Evolutionary conservation across 2,888 invertebrate genomes (phyloP).

Genomic region (Megaustenia siamemsis): DNA sequence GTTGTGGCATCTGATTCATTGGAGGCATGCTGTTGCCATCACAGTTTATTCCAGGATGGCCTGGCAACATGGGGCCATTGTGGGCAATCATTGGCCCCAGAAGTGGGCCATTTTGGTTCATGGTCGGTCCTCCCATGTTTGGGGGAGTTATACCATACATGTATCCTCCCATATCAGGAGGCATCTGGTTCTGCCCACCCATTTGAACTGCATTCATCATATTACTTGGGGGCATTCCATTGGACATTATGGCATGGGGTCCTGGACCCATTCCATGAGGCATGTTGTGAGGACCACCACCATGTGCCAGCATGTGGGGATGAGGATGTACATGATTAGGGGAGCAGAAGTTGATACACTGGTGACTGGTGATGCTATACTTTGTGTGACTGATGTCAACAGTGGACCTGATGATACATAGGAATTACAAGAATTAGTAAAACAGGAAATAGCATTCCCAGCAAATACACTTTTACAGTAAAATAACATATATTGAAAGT

Average conservation of each 20-base stretch:
- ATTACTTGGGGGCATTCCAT: conserved; percentile 55
- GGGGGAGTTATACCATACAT: conserved; percentile 39
- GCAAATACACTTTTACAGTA: too few species aligned
- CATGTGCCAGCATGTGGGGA: conserved; percentile 48
- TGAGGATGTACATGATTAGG: conserved; percentile 56
- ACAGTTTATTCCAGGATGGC: conserved; percentile 39
- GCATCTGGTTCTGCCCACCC: conserved; percentile 55
- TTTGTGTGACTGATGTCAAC: conserved; percentile 72
- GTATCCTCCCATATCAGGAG: conserved; percentile 37
- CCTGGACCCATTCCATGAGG: conserved; percentile 47
- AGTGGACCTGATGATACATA: conserved; percentile 57
- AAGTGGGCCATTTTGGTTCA: conserved; percentile 58
- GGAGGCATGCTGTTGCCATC: conserved; percentile 41
- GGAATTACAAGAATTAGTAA: too few species aligned
- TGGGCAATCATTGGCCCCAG: conserved; percentile 63
- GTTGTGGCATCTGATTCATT: conserved; percentile 48
- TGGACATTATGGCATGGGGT: conserved; percentile 56
- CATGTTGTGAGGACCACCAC: conserved; percentile 50
- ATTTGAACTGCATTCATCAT: conserved; percentile 58
- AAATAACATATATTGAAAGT: too few species aligned
- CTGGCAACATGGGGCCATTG: conserved; percentile 61
- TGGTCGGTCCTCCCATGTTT: conserved; percentile 46
- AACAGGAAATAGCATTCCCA: too few species aligned
- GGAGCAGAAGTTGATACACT: conserved; percentile 63
- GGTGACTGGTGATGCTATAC: conserved; percentile 73